phyloP scores from a whole-genome alignment of 2,888 invertebrate species.

The Sesia bembeciformis region DNA sequence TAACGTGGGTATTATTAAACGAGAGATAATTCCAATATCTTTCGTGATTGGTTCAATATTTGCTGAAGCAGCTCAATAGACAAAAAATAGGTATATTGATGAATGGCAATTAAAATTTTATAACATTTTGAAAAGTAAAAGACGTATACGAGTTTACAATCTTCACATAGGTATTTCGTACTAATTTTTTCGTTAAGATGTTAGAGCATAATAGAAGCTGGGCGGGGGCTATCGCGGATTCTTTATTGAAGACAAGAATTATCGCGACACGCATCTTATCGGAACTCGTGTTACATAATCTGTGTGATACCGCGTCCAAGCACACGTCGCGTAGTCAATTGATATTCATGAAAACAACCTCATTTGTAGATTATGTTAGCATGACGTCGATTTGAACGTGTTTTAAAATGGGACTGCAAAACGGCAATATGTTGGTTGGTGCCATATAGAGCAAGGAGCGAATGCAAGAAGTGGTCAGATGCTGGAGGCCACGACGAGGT shows the following conservation, averaged over 20 bases:
- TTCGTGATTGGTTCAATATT: too few species aligned
- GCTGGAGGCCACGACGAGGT: slow-evolving; percentile 59
- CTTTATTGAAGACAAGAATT: too few species aligned
- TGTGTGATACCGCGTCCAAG: background rate
- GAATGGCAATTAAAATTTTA: background rate
- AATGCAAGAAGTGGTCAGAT: slow-evolving; percentile 54
- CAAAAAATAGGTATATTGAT: background rate
- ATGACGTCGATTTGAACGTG: too few species aligned
- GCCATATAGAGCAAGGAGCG: slow-evolving; percentile 42
- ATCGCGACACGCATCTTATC: background rate
- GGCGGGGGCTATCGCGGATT: too few species aligned
- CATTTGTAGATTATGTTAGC: background rate
- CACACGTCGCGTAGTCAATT: background rate
- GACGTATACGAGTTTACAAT: too few species aligned
- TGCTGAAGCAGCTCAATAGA: too few species aligned
- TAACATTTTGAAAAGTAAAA: too few species aligned
- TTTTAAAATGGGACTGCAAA: too few species aligned
- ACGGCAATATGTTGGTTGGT: background rate
- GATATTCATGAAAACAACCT: background rate
- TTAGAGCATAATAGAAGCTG: too few species aligned
- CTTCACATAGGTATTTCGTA: too few species aligned
- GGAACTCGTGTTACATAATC: background rate
- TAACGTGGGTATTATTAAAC: slow-evolving; percentile 14
- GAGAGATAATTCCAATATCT: slow-evolving; percentile 5
- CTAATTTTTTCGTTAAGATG: too few species aligned